phyloP scores from a whole-genome alignment of 2,888 invertebrate species.

The Acanthosepion pharaonis region DNA sequence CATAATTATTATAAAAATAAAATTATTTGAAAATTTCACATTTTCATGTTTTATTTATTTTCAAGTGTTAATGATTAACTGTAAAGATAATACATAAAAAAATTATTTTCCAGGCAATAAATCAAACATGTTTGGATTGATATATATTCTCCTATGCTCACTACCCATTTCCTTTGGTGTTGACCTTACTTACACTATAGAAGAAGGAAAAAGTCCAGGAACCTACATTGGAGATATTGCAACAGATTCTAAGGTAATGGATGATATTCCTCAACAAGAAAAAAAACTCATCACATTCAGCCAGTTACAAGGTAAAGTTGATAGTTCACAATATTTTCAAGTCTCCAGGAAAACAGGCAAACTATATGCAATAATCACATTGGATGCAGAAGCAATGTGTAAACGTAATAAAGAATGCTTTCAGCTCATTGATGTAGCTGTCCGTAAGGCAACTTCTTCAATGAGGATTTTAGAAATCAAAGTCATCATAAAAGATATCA shows the following conservation, averaged over 20 bases:
- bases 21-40: not conserved
- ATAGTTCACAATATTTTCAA: not conserved
- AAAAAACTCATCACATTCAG: not conserved
- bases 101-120: not conserved
- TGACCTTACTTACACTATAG: not conserved
- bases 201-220: not conserved
- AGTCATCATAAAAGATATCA: not conserved
- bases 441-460: not conserved
- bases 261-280: not conserved
- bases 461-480: constrained; percentile 1
- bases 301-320: not conserved
- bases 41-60: not conserved
- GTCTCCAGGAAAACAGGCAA: not conserved
- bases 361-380: not conserved
- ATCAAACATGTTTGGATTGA: not conserved
- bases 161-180: not conserved
- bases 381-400: constrained; percentile 22
- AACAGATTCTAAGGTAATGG: not conserved
- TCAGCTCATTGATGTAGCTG: not conserved
- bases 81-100: no score
- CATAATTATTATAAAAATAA: no score
- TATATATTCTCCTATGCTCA: not conserved
- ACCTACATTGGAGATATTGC: not conserved
- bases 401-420: not conserved
- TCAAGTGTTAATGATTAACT: not conserved